phyloP scores from a whole-genome alignment of 2,888 invertebrate species.

The Himalopsyche anomala region DNA sequence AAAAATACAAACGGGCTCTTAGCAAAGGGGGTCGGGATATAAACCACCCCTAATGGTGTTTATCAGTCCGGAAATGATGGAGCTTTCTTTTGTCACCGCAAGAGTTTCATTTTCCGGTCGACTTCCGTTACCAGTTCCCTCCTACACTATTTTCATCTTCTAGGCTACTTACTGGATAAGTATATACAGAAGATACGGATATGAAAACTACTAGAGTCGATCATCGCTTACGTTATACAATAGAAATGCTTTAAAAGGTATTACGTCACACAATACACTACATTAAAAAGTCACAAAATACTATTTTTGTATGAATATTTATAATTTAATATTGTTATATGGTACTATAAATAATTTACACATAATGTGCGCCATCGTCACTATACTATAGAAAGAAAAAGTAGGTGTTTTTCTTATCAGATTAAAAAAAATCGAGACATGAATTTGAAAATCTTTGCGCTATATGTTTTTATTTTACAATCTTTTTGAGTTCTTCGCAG shows the following conservation, averaged over 20 bases:
- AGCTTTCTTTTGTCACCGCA: slow-evolving; percentile 66
- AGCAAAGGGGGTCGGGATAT: slow-evolving; percentile 49
- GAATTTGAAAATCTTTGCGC: too few species aligned
- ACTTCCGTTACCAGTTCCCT: slow-evolving; percentile 61
- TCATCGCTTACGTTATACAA: background rate
- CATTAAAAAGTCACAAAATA: too few species aligned
- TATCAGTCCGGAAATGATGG: slow-evolving; percentile 66
- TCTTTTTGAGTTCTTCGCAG: too few species aligned
- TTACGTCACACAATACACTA: background rate
- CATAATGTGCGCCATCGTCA: too few species aligned
- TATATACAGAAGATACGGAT: background rate
- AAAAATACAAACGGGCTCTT: slow-evolving; percentile 33
- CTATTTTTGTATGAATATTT: too few species aligned
- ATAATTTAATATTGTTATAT: too few species aligned
- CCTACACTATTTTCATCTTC: slow-evolving; percentile 32
- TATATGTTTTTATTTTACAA: too few species aligned
- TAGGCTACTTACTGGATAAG: slow-evolving; percentile 10
- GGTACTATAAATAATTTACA: too few species aligned
- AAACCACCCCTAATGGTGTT: slow-evolving; percentile 65
- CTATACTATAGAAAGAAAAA: too few species aligned
- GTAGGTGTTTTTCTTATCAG: too few species aligned
- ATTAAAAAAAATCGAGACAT: too few species aligned
- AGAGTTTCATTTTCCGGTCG: slow-evolving; percentile 66
- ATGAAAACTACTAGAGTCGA: background rate
- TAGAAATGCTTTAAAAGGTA: background rate